Conservation (phyloP, 2,888 invertebrate species). For the Lepetodrilus schrolli region DNA sequence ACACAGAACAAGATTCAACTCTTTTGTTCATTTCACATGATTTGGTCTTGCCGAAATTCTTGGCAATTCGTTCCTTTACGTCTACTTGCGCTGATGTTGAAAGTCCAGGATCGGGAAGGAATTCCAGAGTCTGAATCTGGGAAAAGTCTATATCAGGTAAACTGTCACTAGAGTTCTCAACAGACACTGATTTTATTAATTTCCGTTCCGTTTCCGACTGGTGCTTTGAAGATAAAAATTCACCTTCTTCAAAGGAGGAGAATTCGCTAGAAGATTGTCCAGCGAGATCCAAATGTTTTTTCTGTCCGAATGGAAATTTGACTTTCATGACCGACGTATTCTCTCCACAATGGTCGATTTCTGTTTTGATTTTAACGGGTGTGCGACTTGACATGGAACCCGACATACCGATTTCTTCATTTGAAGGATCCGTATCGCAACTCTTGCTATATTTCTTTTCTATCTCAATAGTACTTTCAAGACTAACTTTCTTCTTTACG, state of each 20-base stretch:
- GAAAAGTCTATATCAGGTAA: conserved; percentile 1
- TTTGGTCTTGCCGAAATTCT: background rate
- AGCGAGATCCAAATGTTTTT: too few relatives aligned
- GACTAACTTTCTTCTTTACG: background rate
- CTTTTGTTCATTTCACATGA: too few relatives aligned
- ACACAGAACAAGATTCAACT: too few relatives aligned
- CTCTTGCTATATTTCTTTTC: too few relatives aligned
- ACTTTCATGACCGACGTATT: background rate
- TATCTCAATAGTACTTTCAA: background rate
- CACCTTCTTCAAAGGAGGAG: background rate
- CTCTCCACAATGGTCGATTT: background rate
- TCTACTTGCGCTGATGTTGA: background rate
- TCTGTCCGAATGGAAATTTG: background rate
- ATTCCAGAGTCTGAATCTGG: background rate
- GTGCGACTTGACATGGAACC: background rate
- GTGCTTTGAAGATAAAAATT: background rate
- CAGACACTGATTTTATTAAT: too few relatives aligned
- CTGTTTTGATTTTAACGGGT: background rate
- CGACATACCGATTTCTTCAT: too few relatives aligned
- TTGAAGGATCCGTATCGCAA: too few relatives aligned
- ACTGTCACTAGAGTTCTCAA: conserved; percentile 29
- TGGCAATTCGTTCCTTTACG: background rate
- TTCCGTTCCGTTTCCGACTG: too few relatives aligned
- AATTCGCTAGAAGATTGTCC: background rate
- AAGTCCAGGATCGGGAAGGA: background rate